Percentiles rank a stretch among this genome's conserved stretches.
Conservation (phyloP, 2,888 invertebrate genomes). For the Nomada fabriciana region DNA sequence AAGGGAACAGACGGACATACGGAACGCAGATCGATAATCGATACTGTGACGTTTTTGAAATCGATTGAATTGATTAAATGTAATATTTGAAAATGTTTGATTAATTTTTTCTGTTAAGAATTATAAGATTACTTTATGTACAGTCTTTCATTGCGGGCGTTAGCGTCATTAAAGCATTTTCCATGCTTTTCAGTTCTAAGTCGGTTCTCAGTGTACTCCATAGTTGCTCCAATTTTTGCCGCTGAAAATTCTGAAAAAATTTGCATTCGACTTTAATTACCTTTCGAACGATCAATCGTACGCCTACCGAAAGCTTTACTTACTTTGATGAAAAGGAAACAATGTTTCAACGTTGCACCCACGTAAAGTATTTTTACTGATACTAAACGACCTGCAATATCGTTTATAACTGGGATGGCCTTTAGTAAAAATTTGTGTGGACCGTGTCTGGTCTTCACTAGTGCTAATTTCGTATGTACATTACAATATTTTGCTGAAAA, state of each 20-base stretch:
- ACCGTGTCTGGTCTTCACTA: conserved; percentile 90
- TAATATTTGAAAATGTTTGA: background rate
- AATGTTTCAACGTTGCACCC: conserved; percentile 92
- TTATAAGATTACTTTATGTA: background rate
- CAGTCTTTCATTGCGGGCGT: conserved; percentile 78
- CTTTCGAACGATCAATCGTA: background rate
- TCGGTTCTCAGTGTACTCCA: conserved; percentile 88
- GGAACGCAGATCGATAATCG: background rate
- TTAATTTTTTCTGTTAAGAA: background rate
- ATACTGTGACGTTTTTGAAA: background rate
- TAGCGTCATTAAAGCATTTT: conserved; percentile 82
- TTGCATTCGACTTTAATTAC: too few relatives aligned
- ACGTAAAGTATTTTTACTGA: conserved; percentile 89
- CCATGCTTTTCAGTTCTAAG: conserved; percentile 87
- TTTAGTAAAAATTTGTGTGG: conserved; percentile 90
- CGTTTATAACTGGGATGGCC: conserved; percentile 89
- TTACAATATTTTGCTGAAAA: conserved; percentile 91
- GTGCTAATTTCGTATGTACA: conserved; percentile 90
- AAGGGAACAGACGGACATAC: background rate
- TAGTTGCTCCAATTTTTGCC: conserved; percentile 87
- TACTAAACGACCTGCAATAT: conserved; percentile 87
- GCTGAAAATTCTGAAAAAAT: conserved; percentile 86
- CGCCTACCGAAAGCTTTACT: conserved; percentile 25
- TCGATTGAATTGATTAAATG: background rate
- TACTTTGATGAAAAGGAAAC: conserved; percentile 89